A percentile compares a stretch with the other conserved stretches of the same genome.
Evolutionary conservation across 2,113 vertebrate genomes (phyloP).

Genomic region (Tragulus kanchil): DNA sequence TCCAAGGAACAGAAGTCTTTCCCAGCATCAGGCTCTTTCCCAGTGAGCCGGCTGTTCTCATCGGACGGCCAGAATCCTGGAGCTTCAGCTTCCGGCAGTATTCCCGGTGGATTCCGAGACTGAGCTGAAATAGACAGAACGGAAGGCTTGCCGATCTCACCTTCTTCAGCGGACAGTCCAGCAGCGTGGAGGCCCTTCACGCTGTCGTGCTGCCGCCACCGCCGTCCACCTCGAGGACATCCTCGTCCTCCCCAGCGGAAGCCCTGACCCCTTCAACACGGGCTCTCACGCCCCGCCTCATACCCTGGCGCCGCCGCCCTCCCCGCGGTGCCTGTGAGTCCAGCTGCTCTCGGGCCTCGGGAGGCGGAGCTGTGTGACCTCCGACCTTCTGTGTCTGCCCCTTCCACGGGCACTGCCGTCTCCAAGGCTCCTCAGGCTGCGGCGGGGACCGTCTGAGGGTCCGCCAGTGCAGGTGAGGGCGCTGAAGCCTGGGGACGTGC

Average conservation of each 20-base stretch:
- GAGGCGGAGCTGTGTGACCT: not conserved
- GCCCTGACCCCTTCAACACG: not conserved
- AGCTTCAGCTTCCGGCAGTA: too few relatives aligned
- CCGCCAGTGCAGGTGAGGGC: not conserved
- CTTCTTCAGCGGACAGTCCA: too few relatives aligned
- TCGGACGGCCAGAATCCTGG: too few relatives aligned
- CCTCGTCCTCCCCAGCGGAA: not conserved
- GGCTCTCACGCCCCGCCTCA: rapidly evolving
- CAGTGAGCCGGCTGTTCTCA: too few relatives aligned
- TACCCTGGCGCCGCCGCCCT: rapidly evolving
- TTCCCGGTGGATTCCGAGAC: too few relatives aligned
- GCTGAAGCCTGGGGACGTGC: not conserved
- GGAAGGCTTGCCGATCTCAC: too few relatives aligned
- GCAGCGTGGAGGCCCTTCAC: too few relatives aligned
- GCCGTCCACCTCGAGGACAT: not conserved
- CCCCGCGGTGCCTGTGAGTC: not conserved
- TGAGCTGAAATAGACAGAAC: too few relatives aligned
- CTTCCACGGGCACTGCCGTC: not conserved
- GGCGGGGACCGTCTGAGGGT: rapidly evolving
- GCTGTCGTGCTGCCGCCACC: not conserved
- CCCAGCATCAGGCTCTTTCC: too few relatives aligned
- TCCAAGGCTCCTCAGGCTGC: not conserved
- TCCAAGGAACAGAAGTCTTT: slow-evolving; percentile 69
- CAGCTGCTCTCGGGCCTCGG: not conserved
- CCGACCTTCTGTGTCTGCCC: not conserved